Evolutionary conservation across 2,113 vertebrate genomes (phyloP), one percentile per base, ranked within the genome.

Genomic region (Aepyceros melampus): DNA sequence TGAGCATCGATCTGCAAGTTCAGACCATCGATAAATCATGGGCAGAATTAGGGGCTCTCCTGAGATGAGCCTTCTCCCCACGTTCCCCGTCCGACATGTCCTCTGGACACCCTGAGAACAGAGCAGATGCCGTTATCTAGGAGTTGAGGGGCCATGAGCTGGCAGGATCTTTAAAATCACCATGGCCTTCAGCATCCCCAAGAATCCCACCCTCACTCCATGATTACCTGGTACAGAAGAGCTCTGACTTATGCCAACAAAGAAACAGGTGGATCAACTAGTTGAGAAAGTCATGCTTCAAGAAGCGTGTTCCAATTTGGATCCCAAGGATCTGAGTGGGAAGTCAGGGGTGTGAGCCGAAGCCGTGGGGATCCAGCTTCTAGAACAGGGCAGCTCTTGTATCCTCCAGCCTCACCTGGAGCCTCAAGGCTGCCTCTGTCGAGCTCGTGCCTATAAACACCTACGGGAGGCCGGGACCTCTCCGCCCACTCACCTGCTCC

Each of bases 401-500:
- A 1, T 36, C 14, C 55, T 17, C 47, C 2, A 87, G 55, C 40
- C 60, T 89, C 11, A 10, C 40, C 47, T 33, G 14, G 0, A 49
- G 21, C 27, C 67, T 55, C 40, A 14, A 17, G 15, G 83, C 45
- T 64, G 67, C 60, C 40, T 43, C 12, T 3, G 1, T 19, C 0
- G 1, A 23, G 33, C 11, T n/a, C 1, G 4, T 25, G 36, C 58
- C 91, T 97, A 84, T 94, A 93, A 91, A 98, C 43, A 58, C 36
- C 51, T 19, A 9, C 36, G 36, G 79, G 91, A 93, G 58, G 40
- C 84, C 36, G 7, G n/a, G 2, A 6, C 2, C 10, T 13, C n/a
- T n/a, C 94, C 84, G 3, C 94, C 96, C 90, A 98, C 96, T 33
- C 56, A 36, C 7, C 92, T 45, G 49, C 79, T 43, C 36, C 23